phyloP scores from a whole-genome alignment of 2,888 invertebrate species.

The Drosophila suboccidentalis region DNA sequence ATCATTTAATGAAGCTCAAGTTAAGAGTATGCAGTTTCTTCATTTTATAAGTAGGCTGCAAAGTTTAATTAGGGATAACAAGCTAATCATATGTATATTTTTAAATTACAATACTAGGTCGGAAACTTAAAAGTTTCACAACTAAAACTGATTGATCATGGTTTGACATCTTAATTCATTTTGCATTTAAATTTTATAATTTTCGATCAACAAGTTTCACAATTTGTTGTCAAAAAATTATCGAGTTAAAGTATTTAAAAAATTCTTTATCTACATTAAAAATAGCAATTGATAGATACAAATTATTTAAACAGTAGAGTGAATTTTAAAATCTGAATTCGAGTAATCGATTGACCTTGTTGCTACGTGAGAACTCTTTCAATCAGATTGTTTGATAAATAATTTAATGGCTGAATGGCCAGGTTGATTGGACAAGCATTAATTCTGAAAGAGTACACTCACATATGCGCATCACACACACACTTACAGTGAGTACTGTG shows the following conservation, averaged over 20 bases:
- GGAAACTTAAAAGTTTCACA: too few relatives aligned
- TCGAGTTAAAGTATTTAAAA: too few relatives aligned
- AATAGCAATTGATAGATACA: too few relatives aligned
- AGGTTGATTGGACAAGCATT: conserved; percentile 25
- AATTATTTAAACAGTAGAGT: too few relatives aligned
- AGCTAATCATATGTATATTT: too few relatives aligned
- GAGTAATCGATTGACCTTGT: conserved; percentile 18
- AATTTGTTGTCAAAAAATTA: too few relatives aligned
- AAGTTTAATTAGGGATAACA: conserved; percentile 1
- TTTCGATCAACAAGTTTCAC: too few relatives aligned
- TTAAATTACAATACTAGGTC: too few relatives aligned
- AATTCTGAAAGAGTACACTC: conserved; percentile 17
- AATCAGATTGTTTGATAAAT: conserved; percentile 5
- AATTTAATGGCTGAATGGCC: conserved; percentile 13
- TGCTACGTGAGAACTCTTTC: conserved; percentile 5
- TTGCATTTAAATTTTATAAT: too few relatives aligned
- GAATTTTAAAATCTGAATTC: conserved; percentile 1
- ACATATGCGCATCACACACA: conserved; percentile 7
- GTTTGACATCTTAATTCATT: too few relatives aligned
- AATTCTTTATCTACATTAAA: too few relatives aligned
- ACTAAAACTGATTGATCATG: too few relatives aligned
- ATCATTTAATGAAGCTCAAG: conserved; percentile 21
- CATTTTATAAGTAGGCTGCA: background rate
- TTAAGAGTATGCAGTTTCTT: conserved; percentile 2
- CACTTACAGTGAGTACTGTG: background rate